Conservation (phyloP, 2,797 vertebrate species). For the Sylvia borin region DNA sequence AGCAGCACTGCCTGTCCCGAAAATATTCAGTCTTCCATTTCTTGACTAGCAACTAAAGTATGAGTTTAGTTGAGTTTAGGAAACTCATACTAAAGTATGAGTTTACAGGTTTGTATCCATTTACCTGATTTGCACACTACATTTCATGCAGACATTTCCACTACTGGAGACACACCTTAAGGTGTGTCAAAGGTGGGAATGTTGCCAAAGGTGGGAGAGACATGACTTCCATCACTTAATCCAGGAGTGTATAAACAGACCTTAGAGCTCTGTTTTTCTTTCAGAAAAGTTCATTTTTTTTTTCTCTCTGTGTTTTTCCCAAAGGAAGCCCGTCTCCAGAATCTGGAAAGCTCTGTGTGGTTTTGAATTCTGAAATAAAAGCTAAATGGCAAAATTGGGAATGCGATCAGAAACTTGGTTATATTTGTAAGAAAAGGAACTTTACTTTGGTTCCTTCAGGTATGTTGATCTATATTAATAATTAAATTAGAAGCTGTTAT, state of each 20-base stretch:
- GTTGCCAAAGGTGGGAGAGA: not conserved
- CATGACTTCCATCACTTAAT: not conserved
- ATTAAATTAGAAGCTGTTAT: not conserved
- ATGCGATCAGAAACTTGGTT: conserved; percentile 88
- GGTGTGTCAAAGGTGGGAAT: not conserved
- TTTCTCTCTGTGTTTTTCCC: not conserved
- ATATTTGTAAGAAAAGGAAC: conserved; percentile 89
- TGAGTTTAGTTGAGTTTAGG: not conserved
- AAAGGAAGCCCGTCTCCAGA: conserved; percentile 87
- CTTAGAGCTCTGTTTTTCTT: not conserved
- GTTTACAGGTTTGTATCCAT: not conserved
- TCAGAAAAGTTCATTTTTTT: not conserved
- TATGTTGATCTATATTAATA: conserved; percentile 50
- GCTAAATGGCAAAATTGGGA: conserved; percentile 88
- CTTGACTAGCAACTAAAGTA: not conserved
- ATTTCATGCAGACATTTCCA: not conserved
- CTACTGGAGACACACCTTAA: not conserved
- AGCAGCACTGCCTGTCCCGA: not conserved
- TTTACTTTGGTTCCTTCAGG: conserved; percentile 73
- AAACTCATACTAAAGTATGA: not conserved
- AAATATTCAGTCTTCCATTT: not conserved
- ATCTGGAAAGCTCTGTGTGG: conserved; percentile 83
- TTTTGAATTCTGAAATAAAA: conserved; percentile 84
- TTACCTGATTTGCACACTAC: not conserved
- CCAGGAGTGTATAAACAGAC: not conserved